Conservation (phyloP, 2,797 vertebrate species). For the Tinamus major region DNA sequence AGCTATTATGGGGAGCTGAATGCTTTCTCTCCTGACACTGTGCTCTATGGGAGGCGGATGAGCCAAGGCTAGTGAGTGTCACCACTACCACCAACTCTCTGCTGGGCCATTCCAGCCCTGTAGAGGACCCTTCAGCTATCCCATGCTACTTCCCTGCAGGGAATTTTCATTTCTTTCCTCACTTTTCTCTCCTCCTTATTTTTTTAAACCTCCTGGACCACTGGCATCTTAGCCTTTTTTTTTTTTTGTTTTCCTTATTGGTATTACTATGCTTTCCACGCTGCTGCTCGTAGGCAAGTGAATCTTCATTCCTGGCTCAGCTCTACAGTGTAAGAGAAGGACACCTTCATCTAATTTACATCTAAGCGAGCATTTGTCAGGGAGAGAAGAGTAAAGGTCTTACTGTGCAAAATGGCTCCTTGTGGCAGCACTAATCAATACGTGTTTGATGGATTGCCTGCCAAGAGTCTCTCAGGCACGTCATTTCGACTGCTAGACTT, state of each 20-base stretch:
- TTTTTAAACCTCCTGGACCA: not conserved
- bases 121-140: not conserved
- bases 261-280: not conserved
- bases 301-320: not conserved
- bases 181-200: not conserved
- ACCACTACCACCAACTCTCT: not conserved
- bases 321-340: constrained; percentile 5
- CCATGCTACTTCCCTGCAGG: rapidly evolving
- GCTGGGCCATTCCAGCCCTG: not conserved
- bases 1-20: not conserved
- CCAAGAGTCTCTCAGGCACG: constrained; percentile 71
- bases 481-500: constrained; percentile 75
- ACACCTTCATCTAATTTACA: constrained; percentile 55
- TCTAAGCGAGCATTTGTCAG: constrained; percentile 47
- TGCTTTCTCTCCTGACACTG: not conserved
- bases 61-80: not conserved
- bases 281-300: not conserved
- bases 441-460: constrained; percentile 72
- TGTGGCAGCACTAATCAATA: constrained; percentile 70
- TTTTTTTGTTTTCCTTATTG: not conserved
- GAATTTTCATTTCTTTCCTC: not conserved
- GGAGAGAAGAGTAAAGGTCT: constrained; percentile 59
- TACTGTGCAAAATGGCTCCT: constrained; percentile 66
- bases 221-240: not conserved
- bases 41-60: not conserved